phyloP scores from a whole-genome alignment of 2,888 invertebrate species.

The Crioceris asparagi region DNA sequence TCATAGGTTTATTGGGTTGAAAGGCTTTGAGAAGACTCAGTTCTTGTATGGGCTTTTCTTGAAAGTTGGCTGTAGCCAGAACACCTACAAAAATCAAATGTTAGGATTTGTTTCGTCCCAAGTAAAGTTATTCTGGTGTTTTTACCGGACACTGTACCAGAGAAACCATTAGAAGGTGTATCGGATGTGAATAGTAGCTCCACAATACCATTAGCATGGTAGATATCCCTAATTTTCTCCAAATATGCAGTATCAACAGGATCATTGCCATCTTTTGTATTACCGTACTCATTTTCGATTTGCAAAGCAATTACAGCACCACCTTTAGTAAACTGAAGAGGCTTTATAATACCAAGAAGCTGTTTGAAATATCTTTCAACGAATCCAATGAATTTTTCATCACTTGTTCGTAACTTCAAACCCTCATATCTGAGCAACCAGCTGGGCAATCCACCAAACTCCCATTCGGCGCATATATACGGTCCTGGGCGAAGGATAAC shows the following conservation, averaged over 20 bases:
- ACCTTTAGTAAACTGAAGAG: conserved; percentile 55
- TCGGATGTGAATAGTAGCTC: conserved; percentile 46
- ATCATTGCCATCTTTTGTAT: conserved; percentile 35
- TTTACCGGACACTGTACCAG: conserved; percentile 19
- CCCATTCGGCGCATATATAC: conserved; percentile 87
- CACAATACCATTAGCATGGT: too few relatives aligned
- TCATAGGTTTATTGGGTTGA: conserved; percentile 36
- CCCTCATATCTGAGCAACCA: conserved; percentile 34
- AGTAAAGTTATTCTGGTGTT: conserved; percentile 34
- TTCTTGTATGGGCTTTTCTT: conserved; percentile 12
- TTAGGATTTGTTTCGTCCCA: too few relatives aligned
- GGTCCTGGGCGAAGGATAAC: conserved; percentile 82
- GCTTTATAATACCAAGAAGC: conserved; percentile 40
- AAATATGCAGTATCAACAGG: conserved; percentile 33
- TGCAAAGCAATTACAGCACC: conserved; percentile 83
- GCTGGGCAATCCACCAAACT: conserved; percentile 41
- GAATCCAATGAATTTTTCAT: conserved; percentile 29
- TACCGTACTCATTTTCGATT: conserved; percentile 57
- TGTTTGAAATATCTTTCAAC: conserved; percentile 18
- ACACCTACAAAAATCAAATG: too few relatives aligned
- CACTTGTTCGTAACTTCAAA: conserved; percentile 38
- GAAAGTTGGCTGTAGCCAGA: conserved; percentile 19
- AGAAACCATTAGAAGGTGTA: conserved; percentile 27
- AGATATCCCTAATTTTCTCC: conserved; percentile 32
- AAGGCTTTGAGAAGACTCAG: conserved; percentile 15